Conservation (phyloP, 2,797 vertebrate genomes). For the Halcyon smyrnensis region DNA sequence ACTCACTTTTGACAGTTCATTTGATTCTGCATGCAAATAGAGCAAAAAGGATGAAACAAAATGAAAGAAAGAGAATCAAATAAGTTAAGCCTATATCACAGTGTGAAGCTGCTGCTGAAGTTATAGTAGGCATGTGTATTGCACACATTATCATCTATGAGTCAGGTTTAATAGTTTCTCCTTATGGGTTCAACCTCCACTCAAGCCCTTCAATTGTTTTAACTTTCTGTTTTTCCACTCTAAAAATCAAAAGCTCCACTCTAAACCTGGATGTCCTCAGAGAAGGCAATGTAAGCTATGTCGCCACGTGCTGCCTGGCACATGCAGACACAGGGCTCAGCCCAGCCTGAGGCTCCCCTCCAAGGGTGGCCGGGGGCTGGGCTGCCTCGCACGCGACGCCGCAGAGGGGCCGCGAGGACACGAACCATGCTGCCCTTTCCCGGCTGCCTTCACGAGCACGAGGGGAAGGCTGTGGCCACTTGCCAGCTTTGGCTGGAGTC, state of each 20-base stretch:
- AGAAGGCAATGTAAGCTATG: not conserved
- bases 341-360: not conserved
- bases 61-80: not conserved
- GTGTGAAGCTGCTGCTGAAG: not conserved
- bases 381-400: accelerated
- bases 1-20: not conserved
- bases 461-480: not conserved
- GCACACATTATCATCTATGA: not conserved
- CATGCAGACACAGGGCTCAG: not conserved
- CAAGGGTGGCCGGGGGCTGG: not conserved
- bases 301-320: accelerated
- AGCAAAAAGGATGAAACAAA: not conserved
- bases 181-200: not conserved
- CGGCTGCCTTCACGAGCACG: accelerated
- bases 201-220: not conserved
- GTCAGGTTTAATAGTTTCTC: not conserved
- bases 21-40: not conserved
- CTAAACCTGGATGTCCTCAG: not conserved
- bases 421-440: accelerated
- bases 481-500: not conserved
- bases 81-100: not conserved
- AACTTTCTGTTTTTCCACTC: not conserved
- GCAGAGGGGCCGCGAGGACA: accelerated
- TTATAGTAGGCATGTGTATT: not conserved
- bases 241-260: not conserved